phyloP scores from a whole-genome alignment of 1,140 invertebrate species.

The Brachionus calyciflorus region DNA sequence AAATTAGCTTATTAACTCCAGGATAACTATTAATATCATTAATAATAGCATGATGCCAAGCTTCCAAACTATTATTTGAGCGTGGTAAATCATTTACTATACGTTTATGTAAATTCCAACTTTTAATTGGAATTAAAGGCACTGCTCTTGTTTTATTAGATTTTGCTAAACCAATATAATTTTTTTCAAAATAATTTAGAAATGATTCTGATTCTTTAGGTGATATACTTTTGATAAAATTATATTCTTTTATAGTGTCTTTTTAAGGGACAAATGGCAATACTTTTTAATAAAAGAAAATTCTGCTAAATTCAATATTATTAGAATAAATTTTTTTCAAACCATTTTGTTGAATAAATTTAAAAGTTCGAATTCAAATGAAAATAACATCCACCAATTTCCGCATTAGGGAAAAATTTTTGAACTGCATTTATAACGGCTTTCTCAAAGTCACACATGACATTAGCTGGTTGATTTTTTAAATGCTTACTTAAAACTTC shows the following conservation, averaged over 20 bases:
- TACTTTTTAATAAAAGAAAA: conserved; percentile 18
- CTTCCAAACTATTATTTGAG: too few relatives aligned
- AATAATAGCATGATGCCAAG: too few relatives aligned
- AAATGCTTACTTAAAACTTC: neutral
- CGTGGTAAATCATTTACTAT: too few relatives aligned
- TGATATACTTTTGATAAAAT: neutral
- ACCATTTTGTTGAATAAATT: conserved; percentile 22
- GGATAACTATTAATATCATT: too few relatives aligned
- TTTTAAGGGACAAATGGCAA: neutral
- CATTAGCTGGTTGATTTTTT: conserved; percentile 11
- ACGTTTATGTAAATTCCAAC: too few relatives aligned
- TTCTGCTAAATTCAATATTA: conserved; percentile 17
- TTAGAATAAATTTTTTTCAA: conserved; percentile 13
- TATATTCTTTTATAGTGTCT: conserved; percentile 1
- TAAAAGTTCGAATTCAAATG: conserved; percentile 6
- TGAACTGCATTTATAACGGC: neutral
- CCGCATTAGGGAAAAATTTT: neutral
- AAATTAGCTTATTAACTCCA: too few relatives aligned
- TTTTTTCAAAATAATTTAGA: conserved; percentile 32
- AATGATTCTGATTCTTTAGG: conserved; percentile 12
- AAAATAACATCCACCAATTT: conserved; percentile 9
- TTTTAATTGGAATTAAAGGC: too few relatives aligned
- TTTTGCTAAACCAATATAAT: conserved; percentile 21
- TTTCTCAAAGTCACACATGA: conserved; percentile 25
- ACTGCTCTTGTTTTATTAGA: too few relatives aligned